Evolutionary conservation across 2,113 vertebrate genomes (phyloP), one percentile per base, ranked within the genome.

Genomic region (Anser brachyrhynchus): DNA sequence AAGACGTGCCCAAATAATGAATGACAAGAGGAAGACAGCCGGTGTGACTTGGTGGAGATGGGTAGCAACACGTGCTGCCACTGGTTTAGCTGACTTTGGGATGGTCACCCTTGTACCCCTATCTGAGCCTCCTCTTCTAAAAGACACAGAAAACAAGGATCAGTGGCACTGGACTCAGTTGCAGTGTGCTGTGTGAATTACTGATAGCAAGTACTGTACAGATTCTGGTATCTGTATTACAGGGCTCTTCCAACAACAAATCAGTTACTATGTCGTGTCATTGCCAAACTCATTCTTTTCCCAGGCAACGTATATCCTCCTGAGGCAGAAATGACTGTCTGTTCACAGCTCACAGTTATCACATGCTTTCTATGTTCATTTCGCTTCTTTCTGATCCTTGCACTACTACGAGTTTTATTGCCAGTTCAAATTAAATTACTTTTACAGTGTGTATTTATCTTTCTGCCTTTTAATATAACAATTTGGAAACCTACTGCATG

Each of bases 141-240:
- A 81, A 65, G 16, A 9, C 6, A 19, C 23, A 25, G 49, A 10
- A 15, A 13, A 37, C 16, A 9, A 22, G 49, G 15, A 28, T 33
- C 3, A 5, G 71, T 20, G 72, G 16, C 22, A 25, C 25, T 2
- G 12, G 44, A 4, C 11, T 19, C 10, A 0, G 18, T 28, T 2
- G 16, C 0, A 3, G 33, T 0, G 1, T 11, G 12, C 55, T 35
- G 65, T 16, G 44, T 25, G 81, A 49, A 1, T 0, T 43, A 58
- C 51, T n/a, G 77, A 17, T 1, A 37, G 19, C 16, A 19, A 31
- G 31, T 2, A 9, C 49, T 20, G 59, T 8, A 5, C 58, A 11
- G 64, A 4, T 21, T 6, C 70, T 9, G 41, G 71, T 33, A 4
- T 2, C 21, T 25, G 23, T 33, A 12, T 12, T 2, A 33, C 46